Evolutionary conservation across 2,113 vertebrate genomes (phyloP), one percentile per base, ranked within the genome.

Genomic region (Polyodon spathula): DNA sequence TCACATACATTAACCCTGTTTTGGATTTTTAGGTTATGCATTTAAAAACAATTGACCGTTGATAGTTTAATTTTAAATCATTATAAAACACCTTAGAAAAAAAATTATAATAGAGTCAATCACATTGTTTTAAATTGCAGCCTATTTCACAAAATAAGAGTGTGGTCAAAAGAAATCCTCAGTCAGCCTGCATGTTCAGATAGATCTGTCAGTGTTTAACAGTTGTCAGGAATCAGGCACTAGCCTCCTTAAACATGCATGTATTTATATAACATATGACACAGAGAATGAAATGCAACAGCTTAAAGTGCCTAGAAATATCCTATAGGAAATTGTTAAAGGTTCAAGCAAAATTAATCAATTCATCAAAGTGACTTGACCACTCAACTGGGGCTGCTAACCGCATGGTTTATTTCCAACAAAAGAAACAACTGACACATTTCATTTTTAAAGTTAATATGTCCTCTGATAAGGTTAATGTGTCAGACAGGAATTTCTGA

Each of bases 401-500:
- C 58, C 59, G 70, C 5, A 1, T 65, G 42, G 59, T 39, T 73
- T 71, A 62, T 54, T 41, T 73, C 55, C 73, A 65, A 59, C 70
- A 59, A 70, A 75, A 77, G 68, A 70, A 63, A 65, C 56, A 54
- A 62, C 66, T 77, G 68, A 59, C 56, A 56, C 65, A 52, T 63
- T 72, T 78, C 68, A 39, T 53, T 60, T 37, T 16, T 6, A 16
- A 37, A 1, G 38, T 52, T 52, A 52, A 27, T 48, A 40, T 27
- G 10, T 76, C 74, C 70, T 69, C 56, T 80, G 82, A 85, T 88
- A 82, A 77, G 71, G 74, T 65, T 80, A 63, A 66, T 71, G 71
- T 80, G 78, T 84, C 76, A 82, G 82, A 66, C 65, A 68, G 69
- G 68, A 77, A 71, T 70, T 37, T 77, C 81, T 84, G 79, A 84